Conservation (phyloP, 2,113 vertebrate genomes). For the Marmota flaviventris region DNA sequence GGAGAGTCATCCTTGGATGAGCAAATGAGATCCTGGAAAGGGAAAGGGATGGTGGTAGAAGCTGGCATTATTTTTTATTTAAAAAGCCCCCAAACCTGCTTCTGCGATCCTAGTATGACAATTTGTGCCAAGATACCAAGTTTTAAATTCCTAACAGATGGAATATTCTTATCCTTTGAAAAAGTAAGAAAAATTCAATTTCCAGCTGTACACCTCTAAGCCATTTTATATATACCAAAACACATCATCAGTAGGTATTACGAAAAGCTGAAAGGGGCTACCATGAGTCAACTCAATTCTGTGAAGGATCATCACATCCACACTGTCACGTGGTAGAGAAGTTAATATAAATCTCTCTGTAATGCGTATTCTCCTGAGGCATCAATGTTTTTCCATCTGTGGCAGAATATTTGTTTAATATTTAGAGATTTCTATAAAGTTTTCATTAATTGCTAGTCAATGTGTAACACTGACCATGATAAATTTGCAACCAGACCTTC, state of each 20-base stretch:
- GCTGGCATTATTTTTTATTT: slow-evolving; percentile 28
- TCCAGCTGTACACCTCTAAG: neutral
- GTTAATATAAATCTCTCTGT: neutral
- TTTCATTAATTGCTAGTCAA: neutral
- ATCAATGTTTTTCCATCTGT: neutral
- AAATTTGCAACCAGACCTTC: neutral
- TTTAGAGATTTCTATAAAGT: neutral
- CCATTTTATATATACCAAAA: neutral
- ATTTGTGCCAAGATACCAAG: neutral
- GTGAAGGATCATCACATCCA: neutral
- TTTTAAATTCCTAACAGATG: neutral
- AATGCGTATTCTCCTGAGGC: neutral
- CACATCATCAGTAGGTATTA: neutral
- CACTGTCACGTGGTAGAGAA: neutral
- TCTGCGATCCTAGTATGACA: neutral
- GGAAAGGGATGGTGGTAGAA: neutral
- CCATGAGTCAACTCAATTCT: neutral
- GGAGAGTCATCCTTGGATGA: slow-evolving; percentile 78
- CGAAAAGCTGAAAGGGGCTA: neutral
- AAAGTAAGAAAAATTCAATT: neutral
- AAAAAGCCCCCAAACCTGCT: neutral
- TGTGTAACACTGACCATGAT: neutral
- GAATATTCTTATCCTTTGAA: slow-evolving; percentile 1
- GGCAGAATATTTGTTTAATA: neutral
- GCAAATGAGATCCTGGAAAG: slow-evolving; percentile 73